Percentiles rank a stretch among this genome's conserved stretches.
These are phyloP conservation scores for Drosophila fulvimacula DNA, from an alignment of 2,888 invertebrate species.

Conservation along the genomic window DNA sequence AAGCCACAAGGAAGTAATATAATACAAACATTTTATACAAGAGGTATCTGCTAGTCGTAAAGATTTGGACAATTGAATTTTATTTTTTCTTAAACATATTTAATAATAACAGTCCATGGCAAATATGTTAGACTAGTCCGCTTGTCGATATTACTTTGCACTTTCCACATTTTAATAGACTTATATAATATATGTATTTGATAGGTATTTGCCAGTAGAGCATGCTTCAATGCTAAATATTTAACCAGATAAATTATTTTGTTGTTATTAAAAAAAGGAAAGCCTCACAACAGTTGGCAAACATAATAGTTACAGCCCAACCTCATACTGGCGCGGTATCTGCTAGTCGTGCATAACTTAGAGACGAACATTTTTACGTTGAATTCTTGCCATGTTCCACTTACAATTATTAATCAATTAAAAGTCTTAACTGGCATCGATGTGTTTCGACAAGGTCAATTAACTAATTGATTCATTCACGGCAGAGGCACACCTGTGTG, in stretches of 20 bases:
- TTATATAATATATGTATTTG: too few species aligned
- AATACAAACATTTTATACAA: neutral
- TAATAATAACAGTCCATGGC: too few species aligned
- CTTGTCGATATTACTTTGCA: too few species aligned
- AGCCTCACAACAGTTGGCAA: neutral
- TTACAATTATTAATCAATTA: conserved; percentile 41
- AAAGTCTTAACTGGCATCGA: conserved; percentile 16
- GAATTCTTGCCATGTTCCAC: conserved; percentile 1
- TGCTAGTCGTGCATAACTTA: neutral
- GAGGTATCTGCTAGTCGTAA: neutral
- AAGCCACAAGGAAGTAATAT: neutral
- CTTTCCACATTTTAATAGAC: too few species aligned
- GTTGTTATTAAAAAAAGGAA: neutral
- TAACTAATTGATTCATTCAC: conserved; percentile 45
- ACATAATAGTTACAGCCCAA: neutral
- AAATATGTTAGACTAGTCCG: too few species aligned
- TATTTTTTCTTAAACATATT: too few species aligned
- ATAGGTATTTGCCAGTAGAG: neutral
- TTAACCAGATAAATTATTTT: neutral
- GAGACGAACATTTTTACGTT: too few species aligned
- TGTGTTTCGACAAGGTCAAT: conserved; percentile 33
- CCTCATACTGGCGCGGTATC: neutral
- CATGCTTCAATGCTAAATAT: neutral
- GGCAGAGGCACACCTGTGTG: neutral
- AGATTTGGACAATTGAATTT: too few species aligned